Evolutionary conservation across 1,140 invertebrate genomes (phyloP).

Genomic region (Monomorium pharaonis): DNA sequence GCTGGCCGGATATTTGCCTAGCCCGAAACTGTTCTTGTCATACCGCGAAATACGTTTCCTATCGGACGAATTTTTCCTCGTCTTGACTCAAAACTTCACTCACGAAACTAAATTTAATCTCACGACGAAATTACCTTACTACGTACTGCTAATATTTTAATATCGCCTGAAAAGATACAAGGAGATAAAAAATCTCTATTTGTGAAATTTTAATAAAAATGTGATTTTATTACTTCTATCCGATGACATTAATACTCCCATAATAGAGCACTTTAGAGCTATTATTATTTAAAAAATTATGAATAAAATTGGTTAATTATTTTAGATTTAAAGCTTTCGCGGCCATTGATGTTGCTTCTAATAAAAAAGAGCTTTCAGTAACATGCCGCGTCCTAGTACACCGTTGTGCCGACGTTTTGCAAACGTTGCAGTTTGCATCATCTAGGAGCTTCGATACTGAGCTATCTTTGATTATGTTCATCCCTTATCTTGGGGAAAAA

Average conservation of each 20-base stretch:
- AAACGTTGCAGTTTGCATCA: too few species aligned
- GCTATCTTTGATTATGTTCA: too few species aligned
- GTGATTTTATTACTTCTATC: neutral
- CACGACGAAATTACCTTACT: constrained; percentile 29
- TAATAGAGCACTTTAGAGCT: neutral
- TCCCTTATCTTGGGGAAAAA: too few species aligned
- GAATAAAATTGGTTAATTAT: neutral
- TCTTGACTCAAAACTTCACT: constrained; percentile 42
- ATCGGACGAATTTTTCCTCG: constrained; percentile 43
- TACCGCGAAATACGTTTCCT: constrained; percentile 42
- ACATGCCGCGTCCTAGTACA: too few species aligned
- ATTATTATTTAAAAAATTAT: neutral
- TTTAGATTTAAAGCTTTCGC: too few species aligned
- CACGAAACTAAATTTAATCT: constrained; percentile 37
- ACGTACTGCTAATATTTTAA: constrained; percentile 36
- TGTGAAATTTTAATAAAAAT: neutral
- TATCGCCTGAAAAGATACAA: neutral
- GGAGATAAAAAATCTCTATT: neutral
- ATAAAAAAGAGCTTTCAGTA: too few species aligned
- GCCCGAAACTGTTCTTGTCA: constrained; percentile 44
- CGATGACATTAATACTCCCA: neutral
- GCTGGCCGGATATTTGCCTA: constrained; percentile 43
- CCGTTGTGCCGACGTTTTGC: too few species aligned
- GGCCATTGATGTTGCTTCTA: too few species aligned
- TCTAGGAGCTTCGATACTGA: too few species aligned